Evolutionary conservation across 2,113 vertebrate species (phyloP).

Genomic region (Myotis brandtii): DNA sequence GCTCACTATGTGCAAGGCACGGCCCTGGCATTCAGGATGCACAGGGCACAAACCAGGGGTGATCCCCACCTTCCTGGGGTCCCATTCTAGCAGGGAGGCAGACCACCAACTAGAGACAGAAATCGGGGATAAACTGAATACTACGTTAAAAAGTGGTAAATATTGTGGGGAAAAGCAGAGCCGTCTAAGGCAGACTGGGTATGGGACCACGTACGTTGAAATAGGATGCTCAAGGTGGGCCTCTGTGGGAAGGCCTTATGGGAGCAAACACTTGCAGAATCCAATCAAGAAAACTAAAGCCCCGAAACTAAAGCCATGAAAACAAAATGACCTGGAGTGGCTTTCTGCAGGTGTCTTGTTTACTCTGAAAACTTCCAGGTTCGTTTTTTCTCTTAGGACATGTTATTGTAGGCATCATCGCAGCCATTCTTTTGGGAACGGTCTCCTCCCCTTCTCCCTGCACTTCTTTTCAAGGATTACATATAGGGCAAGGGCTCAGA

Average conservation of each 20-base stretch:
- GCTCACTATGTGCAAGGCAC: background rate
- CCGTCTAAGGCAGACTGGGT: accelerated
- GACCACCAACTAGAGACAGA: background rate
- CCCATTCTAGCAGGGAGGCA: background rate
- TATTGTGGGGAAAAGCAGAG: no score
- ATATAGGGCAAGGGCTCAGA: background rate
- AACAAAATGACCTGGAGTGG: background rate
- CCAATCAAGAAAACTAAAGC: background rate
- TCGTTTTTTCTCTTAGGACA: background rate
- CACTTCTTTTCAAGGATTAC: background rate
- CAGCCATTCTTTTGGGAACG: background rate
- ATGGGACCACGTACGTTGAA: background rate
- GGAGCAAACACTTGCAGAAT: background rate
- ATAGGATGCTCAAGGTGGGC: no score
- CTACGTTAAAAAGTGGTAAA: background rate
- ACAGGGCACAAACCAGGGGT: background rate
- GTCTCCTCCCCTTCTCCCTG: background rate
- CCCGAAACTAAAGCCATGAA: background rate
- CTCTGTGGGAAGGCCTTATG: background rate
- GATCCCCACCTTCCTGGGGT: background rate
- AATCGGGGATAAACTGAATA: background rate
- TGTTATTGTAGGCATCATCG: background rate
- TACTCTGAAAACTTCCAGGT: background rate
- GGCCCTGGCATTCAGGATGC: background rate
- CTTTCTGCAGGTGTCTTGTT: background rate